A percentile compares a stretch with the other conserved stretches of the same genome.
Evolutionary conservation across 2,113 vertebrate genomes (phyloP).

Genomic region (Ailurus styani): DNA sequence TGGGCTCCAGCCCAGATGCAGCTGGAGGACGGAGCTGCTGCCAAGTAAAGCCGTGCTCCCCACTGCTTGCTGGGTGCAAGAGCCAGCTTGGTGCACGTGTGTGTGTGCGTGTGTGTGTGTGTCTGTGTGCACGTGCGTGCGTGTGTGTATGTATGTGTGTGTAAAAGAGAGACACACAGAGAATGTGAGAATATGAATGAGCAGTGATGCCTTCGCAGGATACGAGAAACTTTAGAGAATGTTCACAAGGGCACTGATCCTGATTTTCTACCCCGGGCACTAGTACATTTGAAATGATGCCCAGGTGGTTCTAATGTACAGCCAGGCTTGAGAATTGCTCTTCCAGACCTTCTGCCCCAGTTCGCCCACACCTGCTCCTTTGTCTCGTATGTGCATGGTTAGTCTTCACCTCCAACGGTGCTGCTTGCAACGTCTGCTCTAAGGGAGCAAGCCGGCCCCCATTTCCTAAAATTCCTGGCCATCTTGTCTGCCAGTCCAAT

Average conservation of each 20-base stretch:
- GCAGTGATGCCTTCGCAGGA: background rate
- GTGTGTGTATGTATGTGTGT: background rate
- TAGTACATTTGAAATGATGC: background rate
- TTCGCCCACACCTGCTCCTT: background rate
- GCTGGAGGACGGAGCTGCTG: constrained; percentile 21
- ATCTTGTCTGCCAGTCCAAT: background rate
- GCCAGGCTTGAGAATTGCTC: background rate
- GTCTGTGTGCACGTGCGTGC: background rate
- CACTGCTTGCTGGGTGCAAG: background rate
- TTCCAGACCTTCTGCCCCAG: background rate
- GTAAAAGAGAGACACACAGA: background rate
- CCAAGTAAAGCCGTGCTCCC: constrained; percentile 24
- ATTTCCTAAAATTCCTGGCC: background rate
- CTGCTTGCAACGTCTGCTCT: background rate
- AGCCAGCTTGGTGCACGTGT: background rate
- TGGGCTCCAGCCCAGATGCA: constrained; percentile 42
- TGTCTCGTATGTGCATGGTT: background rate
- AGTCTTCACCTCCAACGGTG: accelerated
- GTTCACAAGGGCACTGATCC: background rate
- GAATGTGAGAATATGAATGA: background rate
- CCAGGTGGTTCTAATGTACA: background rate
- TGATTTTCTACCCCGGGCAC: background rate
- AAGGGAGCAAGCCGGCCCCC: background rate
- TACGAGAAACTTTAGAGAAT: background rate
- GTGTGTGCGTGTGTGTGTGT: background rate